Percentiles rank a stretch among this genome's conserved stretches.
phyloP scores from a whole-genome alignment of 1,140 invertebrate species.

The Atta texana region DNA sequence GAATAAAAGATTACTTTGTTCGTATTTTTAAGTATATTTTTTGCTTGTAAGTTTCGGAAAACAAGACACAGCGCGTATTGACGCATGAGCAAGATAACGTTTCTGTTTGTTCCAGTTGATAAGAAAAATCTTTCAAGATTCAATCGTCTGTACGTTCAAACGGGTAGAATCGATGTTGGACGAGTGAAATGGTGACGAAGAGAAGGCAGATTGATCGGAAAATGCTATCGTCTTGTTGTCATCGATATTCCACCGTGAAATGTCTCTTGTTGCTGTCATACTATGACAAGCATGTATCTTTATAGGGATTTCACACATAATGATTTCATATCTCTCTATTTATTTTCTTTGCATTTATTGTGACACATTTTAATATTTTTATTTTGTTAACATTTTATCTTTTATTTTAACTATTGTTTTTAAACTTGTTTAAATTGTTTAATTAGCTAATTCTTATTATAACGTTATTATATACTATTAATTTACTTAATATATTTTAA shows the following conservation, averaged over 20 bases:
- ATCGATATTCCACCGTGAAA: slow-evolving; percentile 40
- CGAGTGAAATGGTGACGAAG: slow-evolving; percentile 27
- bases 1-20: slow-evolving; percentile 29
- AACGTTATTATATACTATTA: neutral
- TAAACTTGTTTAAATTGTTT: neutral
- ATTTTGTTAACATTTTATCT: neutral
- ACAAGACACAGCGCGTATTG: neutral
- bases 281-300: slow-evolving; percentile 27
- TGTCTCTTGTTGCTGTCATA: slow-evolving; percentile 26
- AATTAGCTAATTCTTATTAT: neutral
- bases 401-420: neutral
- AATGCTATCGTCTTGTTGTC: slow-evolving; percentile 58
- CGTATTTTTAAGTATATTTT: slow-evolving; percentile 14
- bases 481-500: neutral
- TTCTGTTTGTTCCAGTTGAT: neutral
- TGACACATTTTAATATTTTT: neutral
- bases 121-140: slow-evolving; percentile 57
- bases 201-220: slow-evolving; percentile 55
- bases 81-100: slow-evolving; percentile 32
- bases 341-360: neutral
- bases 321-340: neutral
- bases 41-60: slow-evolving; percentile 6
- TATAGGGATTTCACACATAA: neutral
- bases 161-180: slow-evolving; percentile 43
- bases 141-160: slow-evolving; percentile 51